phyloP scores from a whole-genome alignment of 1,140 invertebrate genomes.

The Achroia grisella region DNA sequence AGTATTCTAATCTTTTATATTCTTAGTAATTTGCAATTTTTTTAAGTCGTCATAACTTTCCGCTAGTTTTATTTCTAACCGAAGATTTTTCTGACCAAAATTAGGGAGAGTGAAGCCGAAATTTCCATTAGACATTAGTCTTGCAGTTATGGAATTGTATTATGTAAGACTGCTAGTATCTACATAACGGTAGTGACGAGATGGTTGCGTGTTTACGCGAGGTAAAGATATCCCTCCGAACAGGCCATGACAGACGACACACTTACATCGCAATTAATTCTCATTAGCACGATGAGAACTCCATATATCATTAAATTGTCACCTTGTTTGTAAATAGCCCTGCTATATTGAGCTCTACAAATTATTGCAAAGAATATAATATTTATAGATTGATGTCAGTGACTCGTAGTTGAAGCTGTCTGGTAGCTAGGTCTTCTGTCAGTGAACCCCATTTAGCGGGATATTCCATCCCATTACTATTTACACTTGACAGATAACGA shows the following conservation, averaged over 20 bases:
- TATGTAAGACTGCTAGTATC: too few species aligned
- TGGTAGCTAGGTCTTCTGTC: slow-evolving; percentile 24
- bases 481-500: too few species aligned
- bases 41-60: too few species aligned
- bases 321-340: slow-evolving; percentile 48
- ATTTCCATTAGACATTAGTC: too few species aligned
- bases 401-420: slow-evolving; percentile 30
- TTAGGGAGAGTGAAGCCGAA: too few species aligned
- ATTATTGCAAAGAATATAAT: slow-evolving; percentile 48
- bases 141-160: too few species aligned
- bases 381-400: slow-evolving; percentile 51
- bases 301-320: slow-evolving; percentile 52
- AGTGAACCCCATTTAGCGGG: slow-evolving; percentile 26
- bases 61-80: too few species aligned
- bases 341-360: slow-evolving; percentile 37
- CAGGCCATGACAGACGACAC: slow-evolving; percentile 26
- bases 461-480: slow-evolving; percentile 27
- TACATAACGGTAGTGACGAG: background rate
- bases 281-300: slow-evolving; percentile 36
- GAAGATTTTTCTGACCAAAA: too few species aligned
- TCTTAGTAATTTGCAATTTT: too few species aligned
- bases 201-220: background rate
- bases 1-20: too few species aligned
- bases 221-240: slow-evolving; percentile 6
- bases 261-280: slow-evolving; percentile 50